Percentiles rank a stretch among this genome's conserved stretches.
Conservation (phyloP, 2,113 vertebrate genomes). For the Orycteropus afer region DNA sequence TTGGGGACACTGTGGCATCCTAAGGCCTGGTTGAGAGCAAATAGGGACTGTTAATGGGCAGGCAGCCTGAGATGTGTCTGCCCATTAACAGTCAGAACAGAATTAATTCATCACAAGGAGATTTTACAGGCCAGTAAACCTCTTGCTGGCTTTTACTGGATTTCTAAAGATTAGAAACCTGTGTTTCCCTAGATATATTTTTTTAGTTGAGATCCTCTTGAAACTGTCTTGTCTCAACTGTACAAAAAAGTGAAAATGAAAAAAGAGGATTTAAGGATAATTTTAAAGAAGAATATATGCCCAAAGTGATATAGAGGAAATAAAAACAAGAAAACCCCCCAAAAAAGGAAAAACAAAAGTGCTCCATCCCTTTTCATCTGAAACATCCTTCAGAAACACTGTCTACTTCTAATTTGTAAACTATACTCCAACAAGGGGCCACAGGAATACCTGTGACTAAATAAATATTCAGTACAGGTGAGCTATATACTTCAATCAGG, state of each 20-base stretch:
- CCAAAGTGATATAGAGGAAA: background rate
- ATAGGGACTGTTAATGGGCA: background rate
- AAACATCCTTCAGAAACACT: background rate
- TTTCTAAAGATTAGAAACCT: conserved; percentile 22
- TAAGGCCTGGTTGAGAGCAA: background rate
- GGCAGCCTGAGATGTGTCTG: background rate
- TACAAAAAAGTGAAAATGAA: background rate
- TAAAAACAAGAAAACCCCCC: background rate
- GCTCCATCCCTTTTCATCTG: background rate
- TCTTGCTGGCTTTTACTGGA: background rate
- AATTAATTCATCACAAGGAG: conserved; percentile 18
- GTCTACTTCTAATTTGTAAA: background rate
- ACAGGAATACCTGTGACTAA: background rate
- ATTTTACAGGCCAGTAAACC: background rate
- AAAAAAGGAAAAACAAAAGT: background rate
- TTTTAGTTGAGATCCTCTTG: conserved; percentile 3
- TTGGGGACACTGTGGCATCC: background rate
- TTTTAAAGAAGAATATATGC: background rate
- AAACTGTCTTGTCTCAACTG: background rate
- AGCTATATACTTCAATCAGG: background rate
- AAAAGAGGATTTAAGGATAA: background rate
- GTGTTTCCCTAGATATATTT: background rate
- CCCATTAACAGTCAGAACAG: background rate
- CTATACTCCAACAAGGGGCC: background rate
- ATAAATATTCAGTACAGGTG: background rate